Conservation (phyloP, 1,140 invertebrate genomes). For the Lucilia sericata region DNA sequence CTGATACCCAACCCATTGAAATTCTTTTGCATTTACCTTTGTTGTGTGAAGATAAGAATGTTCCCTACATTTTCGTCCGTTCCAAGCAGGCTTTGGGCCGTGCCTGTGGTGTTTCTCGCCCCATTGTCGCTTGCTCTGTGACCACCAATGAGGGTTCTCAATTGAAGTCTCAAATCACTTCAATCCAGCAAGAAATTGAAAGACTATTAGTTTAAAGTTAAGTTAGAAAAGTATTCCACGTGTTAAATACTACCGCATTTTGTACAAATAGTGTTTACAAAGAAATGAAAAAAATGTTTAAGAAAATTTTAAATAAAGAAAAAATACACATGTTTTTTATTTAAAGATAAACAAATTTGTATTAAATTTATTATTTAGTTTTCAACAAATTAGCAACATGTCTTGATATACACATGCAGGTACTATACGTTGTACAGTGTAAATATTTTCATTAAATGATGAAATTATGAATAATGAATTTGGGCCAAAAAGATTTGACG, state of each 20-base stretch:
- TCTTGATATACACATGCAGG: not conserved
- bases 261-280: conserved; percentile 44
- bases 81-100: conserved; percentile 97
- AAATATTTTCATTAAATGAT: no score
- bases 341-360: not conserved
- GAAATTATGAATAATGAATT: no score
- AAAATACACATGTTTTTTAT: not conserved
- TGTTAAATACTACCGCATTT: conserved; percentile 30
- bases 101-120: conserved; percentile 96
- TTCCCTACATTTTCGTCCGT: conserved; percentile 98
- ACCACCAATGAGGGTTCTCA: conserved; percentile 97
- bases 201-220: conserved; percentile 90
- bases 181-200: conserved; percentile 95
- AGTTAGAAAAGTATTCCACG: conserved; percentile 30
- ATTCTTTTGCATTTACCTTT: conserved; percentile 97
- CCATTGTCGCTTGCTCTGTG: conserved; percentile 97
- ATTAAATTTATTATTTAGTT: not conserved
- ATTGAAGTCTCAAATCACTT: conserved; percentile 92
- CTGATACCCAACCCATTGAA: conserved; percentile 97
- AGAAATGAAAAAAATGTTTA: not conserved
- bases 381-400: not conserved
- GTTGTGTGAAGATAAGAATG: conserved; percentile 99
- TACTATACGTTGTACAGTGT: not conserved
- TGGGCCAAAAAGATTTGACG: no score
- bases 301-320: not conserved